Evolutionary conservation across 2,888 invertebrate genomes (phyloP), one percentile per base, ranked within the genome.

Genomic region (Dichetophora obliterata): DNA sequence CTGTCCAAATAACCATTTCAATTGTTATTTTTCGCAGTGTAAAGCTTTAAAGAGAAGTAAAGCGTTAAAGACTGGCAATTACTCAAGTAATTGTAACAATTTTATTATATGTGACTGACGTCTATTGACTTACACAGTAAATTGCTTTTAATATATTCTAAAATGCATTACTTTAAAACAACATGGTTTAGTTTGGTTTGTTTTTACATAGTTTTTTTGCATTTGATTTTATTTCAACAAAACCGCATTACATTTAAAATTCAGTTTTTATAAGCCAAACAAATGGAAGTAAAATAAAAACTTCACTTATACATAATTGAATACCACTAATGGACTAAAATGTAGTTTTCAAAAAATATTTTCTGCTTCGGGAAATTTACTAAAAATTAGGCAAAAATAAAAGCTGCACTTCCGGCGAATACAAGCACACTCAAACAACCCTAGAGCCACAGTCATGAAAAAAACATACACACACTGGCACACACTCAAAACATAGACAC

Each of bases 261-360:
- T 22, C 22, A 54, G 19, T 54, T 54, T 54, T 54, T 5, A 54
- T 3, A 27, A 24, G 31, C 5, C 9, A 31, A 63, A n/a, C 48
- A 68, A 48, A 11, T 16, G 24, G 14, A 19, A 11, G 24, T 16
- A 27, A 50, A 69, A 50, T 24, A 27, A 31, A 31, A 27, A 27
- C 52, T 19, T 22, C 34, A 37, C 59, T 59, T 22, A 59, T 71
- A 24, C 22, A 71, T 71, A 71, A 71, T 71, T 71, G 57, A 59
- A 57, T 37, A 59, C 6, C 31, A 57, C 71, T 71, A 71, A 71
- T 71, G 71, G 71, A 71, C 71, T 50, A 24, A 68, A 68, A 68
- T 68, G n/a, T 66, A 19, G 19, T 37, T 59, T 59, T 59, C 27
- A 24, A 59, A 22, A 59, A 59, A 22, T 14, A 22, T 59, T 22